These are phyloP conservation scores for Megamerina dolium DNA, from an alignment of 2,888 invertebrate genomes.

Conservation along the genomic window DNA sequence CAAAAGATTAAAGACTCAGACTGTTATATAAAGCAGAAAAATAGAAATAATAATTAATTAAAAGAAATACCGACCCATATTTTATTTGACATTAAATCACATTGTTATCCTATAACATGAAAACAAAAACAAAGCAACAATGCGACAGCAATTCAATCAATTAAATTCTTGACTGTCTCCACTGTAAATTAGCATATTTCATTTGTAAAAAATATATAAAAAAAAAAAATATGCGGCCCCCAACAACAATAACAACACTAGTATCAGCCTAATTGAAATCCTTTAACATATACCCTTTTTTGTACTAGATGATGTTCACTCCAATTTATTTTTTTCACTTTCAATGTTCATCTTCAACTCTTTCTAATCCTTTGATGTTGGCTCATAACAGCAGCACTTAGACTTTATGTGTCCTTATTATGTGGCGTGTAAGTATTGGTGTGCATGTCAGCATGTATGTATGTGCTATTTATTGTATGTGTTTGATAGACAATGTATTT, in stretches of 20 bases:
- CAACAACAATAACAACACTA: too few species aligned
- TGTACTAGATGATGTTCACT: too few species aligned
- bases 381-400: conserved; percentile 28
- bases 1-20: conserved; percentile 7
- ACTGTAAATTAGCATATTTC: conserved; percentile 39
- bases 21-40: too few species aligned
- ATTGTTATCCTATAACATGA: too few species aligned
- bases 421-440: neutral
- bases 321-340: conserved; percentile 10
- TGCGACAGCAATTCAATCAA: conserved; percentile 31
- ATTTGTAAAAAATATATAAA: too few species aligned
- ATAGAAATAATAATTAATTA: too few species aligned
- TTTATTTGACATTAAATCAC: too few species aligned
- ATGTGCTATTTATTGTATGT: too few species aligned
- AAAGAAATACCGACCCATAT: conserved; percentile 19
- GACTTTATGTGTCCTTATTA: conserved; percentile 18
- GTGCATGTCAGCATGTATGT: conserved; percentile 12
- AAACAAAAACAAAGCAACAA: too few species aligned
- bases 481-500: conserved; percentile 7
- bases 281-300: conserved; percentile 43
- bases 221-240: too few species aligned
- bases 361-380: conserved; percentile 7
- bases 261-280: conserved; percentile 21
- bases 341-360: neutral
- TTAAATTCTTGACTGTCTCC: conserved; percentile 23